Evolutionary conservation across 2,113 vertebrate genomes (phyloP).

Genomic region (Corythaixoides concolor): DNA sequence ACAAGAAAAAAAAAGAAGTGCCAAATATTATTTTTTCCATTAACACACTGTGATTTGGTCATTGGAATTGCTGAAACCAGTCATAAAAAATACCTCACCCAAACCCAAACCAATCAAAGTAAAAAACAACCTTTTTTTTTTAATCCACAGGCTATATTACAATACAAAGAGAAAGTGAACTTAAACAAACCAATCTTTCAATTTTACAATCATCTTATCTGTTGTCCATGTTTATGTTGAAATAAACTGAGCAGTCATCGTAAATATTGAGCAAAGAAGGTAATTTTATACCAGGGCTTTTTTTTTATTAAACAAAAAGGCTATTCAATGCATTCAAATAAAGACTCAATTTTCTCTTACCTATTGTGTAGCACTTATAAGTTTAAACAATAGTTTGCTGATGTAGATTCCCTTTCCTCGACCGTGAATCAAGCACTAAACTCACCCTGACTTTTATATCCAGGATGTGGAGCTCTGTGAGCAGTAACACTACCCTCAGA

Average conservation of each 20-base stretch:
- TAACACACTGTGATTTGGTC: neutral
- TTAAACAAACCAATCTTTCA: neutral
- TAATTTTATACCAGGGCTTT: neutral
- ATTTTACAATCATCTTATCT: neutral
- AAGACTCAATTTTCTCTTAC: neutral
- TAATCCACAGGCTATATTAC: neutral
- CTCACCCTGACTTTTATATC: neutral
- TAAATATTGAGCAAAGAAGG: neutral
- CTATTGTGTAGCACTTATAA: neutral
- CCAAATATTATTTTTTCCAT: neutral
- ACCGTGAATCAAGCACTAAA: neutral
- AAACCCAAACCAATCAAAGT: neutral
- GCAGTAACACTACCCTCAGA: neutral
- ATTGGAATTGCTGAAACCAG: neutral
- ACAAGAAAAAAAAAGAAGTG: neutral
- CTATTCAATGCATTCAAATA: neutral
- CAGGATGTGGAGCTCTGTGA: neutral
- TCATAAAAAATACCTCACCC: neutral
- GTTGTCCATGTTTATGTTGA: neutral
- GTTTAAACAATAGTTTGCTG: neutral
- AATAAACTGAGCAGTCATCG: neutral
- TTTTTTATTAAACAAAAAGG: neutral
- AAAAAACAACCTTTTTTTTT: neutral
- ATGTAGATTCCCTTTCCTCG: neutral
- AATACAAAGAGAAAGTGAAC: neutral